A percentile compares a stretch with the other conserved stretches of the same genome.
phyloP scores from a whole-genome alignment of 2,797 vertebrate species.

The Triplophysa bombifrons region DNA sequence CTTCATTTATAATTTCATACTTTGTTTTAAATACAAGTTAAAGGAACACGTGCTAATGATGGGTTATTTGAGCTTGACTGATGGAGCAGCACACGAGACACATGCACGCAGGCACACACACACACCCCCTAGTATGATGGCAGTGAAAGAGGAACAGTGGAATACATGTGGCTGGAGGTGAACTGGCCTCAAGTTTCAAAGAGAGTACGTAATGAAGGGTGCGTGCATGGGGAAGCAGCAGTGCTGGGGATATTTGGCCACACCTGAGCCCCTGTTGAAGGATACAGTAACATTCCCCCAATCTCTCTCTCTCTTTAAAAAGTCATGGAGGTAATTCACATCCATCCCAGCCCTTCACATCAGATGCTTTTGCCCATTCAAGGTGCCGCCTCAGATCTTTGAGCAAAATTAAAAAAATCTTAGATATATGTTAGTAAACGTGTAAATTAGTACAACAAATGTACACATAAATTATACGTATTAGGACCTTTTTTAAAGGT shows the following conservation, averaged over 20 bases:
- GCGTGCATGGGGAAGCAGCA: slow-evolving; percentile 22
- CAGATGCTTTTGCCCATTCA: slow-evolving; percentile 1
- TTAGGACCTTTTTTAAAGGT: too few species aligned
- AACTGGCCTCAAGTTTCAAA: slow-evolving; percentile 41
- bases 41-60: background rate
- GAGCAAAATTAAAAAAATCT: background rate
- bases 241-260: slow-evolving; percentile 26
- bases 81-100: background rate
- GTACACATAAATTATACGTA: too few species aligned
- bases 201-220: slow-evolving; percentile 35
- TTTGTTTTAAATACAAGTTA: background rate
- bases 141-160: background rate
- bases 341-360: slow-evolving; percentile 2
- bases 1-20: background rate
- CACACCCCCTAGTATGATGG: background rate
- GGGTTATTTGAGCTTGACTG: background rate
- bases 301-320: slow-evolving; percentile 8
- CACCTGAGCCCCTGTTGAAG: slow-evolving; percentile 53
- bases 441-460: too few species aligned
- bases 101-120: background rate
- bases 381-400: background rate
- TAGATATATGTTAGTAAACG: too few species aligned
- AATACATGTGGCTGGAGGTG: slow-evolving; percentile 11
- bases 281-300: slow-evolving; percentile 41
- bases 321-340: slow-evolving; percentile 21